Conservation (phyloP, 1,140 invertebrate species). For the Reticulitermes speratus region DNA sequence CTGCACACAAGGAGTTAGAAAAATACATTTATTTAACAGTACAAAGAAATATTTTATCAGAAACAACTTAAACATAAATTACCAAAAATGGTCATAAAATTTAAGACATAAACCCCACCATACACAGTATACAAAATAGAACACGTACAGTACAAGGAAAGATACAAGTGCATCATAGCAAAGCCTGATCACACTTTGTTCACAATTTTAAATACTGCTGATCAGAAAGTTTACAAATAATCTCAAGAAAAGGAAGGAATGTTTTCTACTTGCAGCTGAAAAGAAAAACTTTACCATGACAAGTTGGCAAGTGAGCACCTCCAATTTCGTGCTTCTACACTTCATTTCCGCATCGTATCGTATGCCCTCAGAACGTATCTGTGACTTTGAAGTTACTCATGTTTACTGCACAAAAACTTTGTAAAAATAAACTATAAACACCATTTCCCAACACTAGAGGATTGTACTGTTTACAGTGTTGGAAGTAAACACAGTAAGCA, state of each 20-base stretch:
- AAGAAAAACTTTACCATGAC: background rate
- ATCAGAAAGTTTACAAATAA: background rate
- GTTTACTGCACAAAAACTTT: no score
- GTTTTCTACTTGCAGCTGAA: background rate
- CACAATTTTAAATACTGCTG: background rate
- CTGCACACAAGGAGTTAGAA: background rate
- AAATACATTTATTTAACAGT: background rate
- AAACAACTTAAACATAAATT: background rate
- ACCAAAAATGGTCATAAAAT: background rate
- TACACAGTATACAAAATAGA: background rate
- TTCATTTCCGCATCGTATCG: background rate
- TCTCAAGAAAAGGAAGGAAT: background rate
- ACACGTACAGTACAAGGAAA: background rate
- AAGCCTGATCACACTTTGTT: background rate
- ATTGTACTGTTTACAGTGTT: no score
- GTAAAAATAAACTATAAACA: no score
- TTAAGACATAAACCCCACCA: background rate
- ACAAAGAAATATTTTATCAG: background rate
- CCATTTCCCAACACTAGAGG: no score
- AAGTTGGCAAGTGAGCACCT: background rate
- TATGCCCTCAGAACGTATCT: no score
- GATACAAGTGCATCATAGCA: background rate
- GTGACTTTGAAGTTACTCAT: no score
- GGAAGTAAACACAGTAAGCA: no score
- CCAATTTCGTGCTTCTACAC: background rate